These are phyloP conservation scores for Steatornis caripensis DNA, from an alignment of 2,113 vertebrate genomes.

Conservation along the genomic window DNA sequence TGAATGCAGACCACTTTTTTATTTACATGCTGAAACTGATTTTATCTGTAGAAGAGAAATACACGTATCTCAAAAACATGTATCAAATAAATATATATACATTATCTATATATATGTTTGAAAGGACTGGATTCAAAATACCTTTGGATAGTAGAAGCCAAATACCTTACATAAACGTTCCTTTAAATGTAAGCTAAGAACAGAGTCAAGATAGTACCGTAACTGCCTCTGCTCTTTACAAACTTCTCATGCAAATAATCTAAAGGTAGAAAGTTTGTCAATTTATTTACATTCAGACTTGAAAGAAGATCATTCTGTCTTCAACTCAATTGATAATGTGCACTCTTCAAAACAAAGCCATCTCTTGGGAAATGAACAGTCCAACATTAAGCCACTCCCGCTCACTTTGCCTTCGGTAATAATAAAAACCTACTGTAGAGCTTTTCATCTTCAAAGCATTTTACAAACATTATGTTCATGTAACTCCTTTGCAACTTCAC, in stretches of 20 bases:
- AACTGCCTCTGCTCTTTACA: not conserved
- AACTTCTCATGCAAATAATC: not conserved
- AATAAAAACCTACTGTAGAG: constrained; percentile 34
- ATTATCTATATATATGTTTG: not conserved
- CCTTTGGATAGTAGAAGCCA: not conserved
- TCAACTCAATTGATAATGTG: not conserved
- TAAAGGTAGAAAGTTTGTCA: not conserved
- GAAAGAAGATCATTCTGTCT: not conserved
- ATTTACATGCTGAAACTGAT: not conserved
- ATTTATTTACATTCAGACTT: not conserved
- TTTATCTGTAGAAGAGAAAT: not conserved
- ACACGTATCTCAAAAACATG: not conserved
- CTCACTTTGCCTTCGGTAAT: constrained; percentile 30
- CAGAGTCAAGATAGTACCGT: not conserved
- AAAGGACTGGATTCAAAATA: not conserved
- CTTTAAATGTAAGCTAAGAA: not conserved
- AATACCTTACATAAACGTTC: not conserved
- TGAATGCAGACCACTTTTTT: not conserved
- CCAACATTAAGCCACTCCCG: not conserved
- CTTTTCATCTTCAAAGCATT: constrained; percentile 49
- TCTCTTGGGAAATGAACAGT: constrained; percentile 32
- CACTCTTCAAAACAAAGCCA: constrained; percentile 6
- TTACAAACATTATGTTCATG: not conserved
- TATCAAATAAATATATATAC: not conserved
- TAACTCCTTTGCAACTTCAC: constrained; percentile 1